phyloP scores from a whole-genome alignment of 1,140 invertebrate species.

The Lepidurus packardi region DNA sequence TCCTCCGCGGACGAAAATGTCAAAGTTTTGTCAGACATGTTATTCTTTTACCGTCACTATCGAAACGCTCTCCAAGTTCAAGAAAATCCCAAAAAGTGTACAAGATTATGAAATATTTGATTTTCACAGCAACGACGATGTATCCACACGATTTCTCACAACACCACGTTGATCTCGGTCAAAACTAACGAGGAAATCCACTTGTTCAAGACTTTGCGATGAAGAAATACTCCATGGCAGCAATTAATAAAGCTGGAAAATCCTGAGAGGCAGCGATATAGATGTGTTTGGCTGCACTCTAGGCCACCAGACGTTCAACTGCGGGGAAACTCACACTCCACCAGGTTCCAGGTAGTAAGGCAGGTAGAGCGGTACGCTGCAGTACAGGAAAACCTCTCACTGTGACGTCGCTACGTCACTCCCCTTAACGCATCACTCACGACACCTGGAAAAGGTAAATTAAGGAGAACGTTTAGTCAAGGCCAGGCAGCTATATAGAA shows the following conservation, averaged over 20 bases:
- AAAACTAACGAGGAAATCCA: too few relatives aligned
- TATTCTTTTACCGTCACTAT: background rate
- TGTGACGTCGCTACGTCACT: background rate
- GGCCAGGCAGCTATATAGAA: background rate
- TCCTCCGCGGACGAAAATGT: constrained; percentile 29
- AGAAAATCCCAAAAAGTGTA: too few relatives aligned
- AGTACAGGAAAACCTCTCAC: background rate
- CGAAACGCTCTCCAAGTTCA: too few relatives aligned
- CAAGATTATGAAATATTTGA: too few relatives aligned
- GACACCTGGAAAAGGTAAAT: constrained; percentile 1
- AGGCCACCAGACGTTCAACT: constrained; percentile 17
- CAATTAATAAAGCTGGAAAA: background rate
- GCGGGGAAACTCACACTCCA: background rate
- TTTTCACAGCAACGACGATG: too few relatives aligned
- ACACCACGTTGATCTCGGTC: too few relatives aligned
- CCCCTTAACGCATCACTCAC: background rate
- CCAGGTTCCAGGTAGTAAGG: background rate
- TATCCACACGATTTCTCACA: too few relatives aligned
- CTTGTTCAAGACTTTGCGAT: too few relatives aligned
- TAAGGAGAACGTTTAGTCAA: constrained; percentile 10
- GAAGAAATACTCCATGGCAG: too few relatives aligned
- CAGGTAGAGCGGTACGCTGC: background rate
- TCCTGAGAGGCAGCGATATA: background rate
- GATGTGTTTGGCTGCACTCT: background rate
- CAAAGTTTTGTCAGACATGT: constrained; percentile 19